Conservation (phyloP, 2,888 invertebrate genomes). For the Parascotia fuliginaria region DNA sequence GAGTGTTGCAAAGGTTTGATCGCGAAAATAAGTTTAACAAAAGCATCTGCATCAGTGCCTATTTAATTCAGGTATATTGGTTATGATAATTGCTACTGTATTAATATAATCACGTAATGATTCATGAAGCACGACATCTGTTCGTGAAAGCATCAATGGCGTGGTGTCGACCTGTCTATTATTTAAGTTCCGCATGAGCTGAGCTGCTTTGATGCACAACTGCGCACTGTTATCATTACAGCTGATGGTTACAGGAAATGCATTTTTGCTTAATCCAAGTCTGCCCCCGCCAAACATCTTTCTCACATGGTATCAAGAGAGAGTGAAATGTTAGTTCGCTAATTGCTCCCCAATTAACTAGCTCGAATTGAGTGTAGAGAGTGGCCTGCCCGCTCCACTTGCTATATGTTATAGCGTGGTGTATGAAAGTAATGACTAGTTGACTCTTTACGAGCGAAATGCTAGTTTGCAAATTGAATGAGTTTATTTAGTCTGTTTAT, state of each 20-base stretch:
- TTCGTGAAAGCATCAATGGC: slow-evolving; percentile 32
- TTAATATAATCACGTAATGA: slow-evolving; percentile 33
- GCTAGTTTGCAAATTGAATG: slow-evolving; percentile 55
- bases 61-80: slow-evolving; percentile 35
- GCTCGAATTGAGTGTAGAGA: slow-evolving; percentile 80
- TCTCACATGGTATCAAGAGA: slow-evolving; percentile 51
- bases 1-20: slow-evolving; percentile 13
- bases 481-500: slow-evolving; percentile 43
- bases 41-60: too few relatives aligned
- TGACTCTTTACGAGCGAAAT: slow-evolving; percentile 65
- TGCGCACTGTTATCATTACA: slow-evolving; percentile 31
- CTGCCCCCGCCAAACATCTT: slow-evolving; percentile 10
- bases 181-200: slow-evolving; percentile 34
- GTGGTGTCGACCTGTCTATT: slow-evolving; percentile 22
- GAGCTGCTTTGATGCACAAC: slow-evolving; percentile 37
- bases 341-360: slow-evolving; percentile 78
- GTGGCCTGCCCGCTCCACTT: slow-evolving; percentile 83
- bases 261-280: slow-evolving; percentile 40
- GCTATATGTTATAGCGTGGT: slow-evolving; percentile 78
- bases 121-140: slow-evolving; percentile 34
- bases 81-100: slow-evolving; percentile 26
- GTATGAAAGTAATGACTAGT: slow-evolving; percentile 76
- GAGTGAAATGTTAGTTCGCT: slow-evolving; percentile 72
- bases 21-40: too few relatives aligned
- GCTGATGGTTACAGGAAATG: slow-evolving; percentile 43